Evolutionary conservation across 2,797 vertebrate genomes (phyloP), one percentile per base, ranked within the genome.

Genomic region (Masticophis lateralis): DNA sequence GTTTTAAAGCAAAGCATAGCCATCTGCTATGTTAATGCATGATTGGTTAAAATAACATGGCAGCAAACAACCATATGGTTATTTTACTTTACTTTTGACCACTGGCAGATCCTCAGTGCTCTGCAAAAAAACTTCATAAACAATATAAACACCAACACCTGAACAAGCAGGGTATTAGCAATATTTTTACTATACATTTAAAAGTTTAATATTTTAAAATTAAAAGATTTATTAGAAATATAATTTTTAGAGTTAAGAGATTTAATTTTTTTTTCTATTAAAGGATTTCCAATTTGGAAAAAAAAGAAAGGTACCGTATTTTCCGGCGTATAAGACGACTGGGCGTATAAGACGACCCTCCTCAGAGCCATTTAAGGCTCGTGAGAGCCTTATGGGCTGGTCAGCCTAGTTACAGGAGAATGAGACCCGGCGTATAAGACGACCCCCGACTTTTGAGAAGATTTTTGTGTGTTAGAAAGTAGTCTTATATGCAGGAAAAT

Each of bases 1-100:
- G 79, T 93, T 90, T 93, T 90, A 93, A 96, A 92, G 69, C 94
- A 92, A 93, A 95, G 96, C 90, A 95, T 87, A 96, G 4, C 95
- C 96, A 97, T 96, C 95, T 96, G 95, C 94, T 96, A 94, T 66
- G 91, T 90, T 74, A 91, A 91, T 66, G 93, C 95, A 66, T 4
- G 92, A 92, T 0, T 53, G 91, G 93, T 87, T 94, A 66, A 93
- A 92, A 10, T 93, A 96, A 92, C 95, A 90, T 89, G 60, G 92
- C 69, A 95, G 91, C 92, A 93, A 92, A 94, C 93, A 92, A 92
- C 87, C 93, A 66, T 93, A 92, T 0, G 87, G 79, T 86, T 88
- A 91, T 91, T 94, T 92, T 95, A 92, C 87, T 94, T 91, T 92
- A 88, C 16, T 92, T 83, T 93, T 92, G 92, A 63, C 91, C 93